Evolutionary conservation across 2,888 invertebrate genomes (phyloP).

Genomic region (Megamerina dolium): DNA sequence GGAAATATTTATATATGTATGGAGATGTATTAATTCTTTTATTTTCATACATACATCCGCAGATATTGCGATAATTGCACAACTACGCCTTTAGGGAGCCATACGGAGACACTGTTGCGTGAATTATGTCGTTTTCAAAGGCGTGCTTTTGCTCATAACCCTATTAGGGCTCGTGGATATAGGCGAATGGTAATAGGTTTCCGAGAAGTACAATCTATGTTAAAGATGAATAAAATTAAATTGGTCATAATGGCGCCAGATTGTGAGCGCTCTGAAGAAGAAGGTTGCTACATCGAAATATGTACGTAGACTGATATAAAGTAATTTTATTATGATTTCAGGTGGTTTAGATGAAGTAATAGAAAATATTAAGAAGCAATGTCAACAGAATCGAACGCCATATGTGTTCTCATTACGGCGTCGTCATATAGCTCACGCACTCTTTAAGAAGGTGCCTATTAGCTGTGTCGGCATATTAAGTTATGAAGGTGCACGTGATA

Average conservation of each 20-base stretch:
- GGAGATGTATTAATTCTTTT: neutral
- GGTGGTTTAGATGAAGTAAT: constrained; percentile 57
- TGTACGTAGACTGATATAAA: no score
- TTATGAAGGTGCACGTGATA: constrained; percentile 57
- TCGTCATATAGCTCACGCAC: constrained; percentile 53
- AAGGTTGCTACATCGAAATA: no score
- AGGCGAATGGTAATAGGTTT: constrained; percentile 58
- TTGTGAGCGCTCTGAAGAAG: constrained; percentile 50
- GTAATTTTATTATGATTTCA: constrained; percentile 30
- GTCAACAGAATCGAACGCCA: constrained; percentile 53
- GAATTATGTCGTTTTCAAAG: constrained; percentile 59
- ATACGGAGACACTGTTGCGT: constrained; percentile 51
- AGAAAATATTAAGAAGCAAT: constrained; percentile 50
- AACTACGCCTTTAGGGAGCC: constrained; percentile 52
- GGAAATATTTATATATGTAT: neutral
- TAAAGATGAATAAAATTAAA: constrained; percentile 56
- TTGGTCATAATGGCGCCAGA: constrained; percentile 60
- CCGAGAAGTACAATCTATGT: constrained; percentile 56
- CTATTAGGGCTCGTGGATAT: constrained; percentile 55
- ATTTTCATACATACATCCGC: constrained; percentile 5
- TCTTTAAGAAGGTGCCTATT: constrained; percentile 56
- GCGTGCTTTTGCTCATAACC: constrained; percentile 55
- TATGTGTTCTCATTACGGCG: constrained; percentile 57
- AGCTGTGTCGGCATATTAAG: constrained; percentile 59
- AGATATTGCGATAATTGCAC: constrained; percentile 58